These are phyloP conservation scores for Euzophera pinguis DNA, from an alignment of 2,888 invertebrate species.

Conservation along the genomic window DNA sequence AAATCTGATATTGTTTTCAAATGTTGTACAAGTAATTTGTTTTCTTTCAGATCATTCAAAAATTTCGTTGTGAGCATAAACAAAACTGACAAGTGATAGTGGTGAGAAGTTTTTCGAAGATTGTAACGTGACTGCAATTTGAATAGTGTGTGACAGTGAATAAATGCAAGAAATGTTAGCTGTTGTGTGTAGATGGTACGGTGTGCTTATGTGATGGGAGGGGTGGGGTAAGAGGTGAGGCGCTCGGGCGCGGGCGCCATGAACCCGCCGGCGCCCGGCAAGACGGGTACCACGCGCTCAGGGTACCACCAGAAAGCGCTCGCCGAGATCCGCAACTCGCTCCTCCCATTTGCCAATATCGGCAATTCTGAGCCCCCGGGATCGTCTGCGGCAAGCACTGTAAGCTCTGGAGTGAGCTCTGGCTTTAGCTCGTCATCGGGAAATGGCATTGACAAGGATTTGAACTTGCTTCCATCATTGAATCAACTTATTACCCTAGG, in stretches of 20 bases:
- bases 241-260: slow-evolving; percentile 80
- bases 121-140: neutral
- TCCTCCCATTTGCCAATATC: slow-evolving; percentile 89
- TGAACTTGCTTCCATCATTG: slow-evolving; percentile 81
- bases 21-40: neutral
- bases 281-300: slow-evolving; percentile 83
- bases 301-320: slow-evolving; percentile 93
- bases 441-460: slow-evolving; percentile 82
- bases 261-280: slow-evolving; percentile 82
- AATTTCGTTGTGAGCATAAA: slow-evolving; percentile 15
- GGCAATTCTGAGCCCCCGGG: slow-evolving; percentile 81
- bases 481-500: slow-evolving; percentile 85
- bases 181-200: slow-evolving; percentile 49
- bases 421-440: slow-evolving; percentile 80
- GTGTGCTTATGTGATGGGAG: slow-evolving; percentile 70
- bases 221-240: slow-evolving; percentile 76
- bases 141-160: slow-evolving; percentile 33
- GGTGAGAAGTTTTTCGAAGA: slow-evolving; percentile 12
- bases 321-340: slow-evolving; percentile 91
- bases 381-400: slow-evolving; percentile 88
- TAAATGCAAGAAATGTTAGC: slow-evolving; percentile 43
- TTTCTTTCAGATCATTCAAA: slow-evolving; percentile 19
- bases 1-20: neutral
- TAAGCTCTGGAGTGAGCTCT: slow-evolving; percentile 80
- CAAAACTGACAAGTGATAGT: slow-evolving; percentile 14